Conservation (phyloP, 2,113 vertebrate genomes). For the Nycticryphes semicollaris region DNA sequence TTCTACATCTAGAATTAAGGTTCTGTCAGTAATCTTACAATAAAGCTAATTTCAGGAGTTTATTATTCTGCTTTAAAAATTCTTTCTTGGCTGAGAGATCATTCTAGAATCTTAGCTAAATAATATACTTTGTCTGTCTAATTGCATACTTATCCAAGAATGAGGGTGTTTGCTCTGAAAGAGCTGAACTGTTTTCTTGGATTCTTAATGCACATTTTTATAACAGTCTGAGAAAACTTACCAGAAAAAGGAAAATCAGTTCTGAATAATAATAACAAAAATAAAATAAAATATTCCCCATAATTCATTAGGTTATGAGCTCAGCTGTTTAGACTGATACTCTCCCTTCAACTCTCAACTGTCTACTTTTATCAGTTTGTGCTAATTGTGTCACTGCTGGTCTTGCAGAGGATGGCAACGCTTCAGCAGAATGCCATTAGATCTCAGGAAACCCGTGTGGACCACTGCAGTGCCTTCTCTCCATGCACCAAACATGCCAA, state of each 20-base stretch:
- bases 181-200: constrained; percentile 19
- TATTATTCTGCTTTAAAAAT: neutral
- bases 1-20: constrained; percentile 42
- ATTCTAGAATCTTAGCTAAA: constrained; percentile 30
- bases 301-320: neutral
- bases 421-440: neutral
- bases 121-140: constrained; percentile 11
- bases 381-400: neutral
- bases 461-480: neutral
- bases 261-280: neutral
- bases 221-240: constrained; percentile 57
- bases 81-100: constrained; percentile 44
- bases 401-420: neutral
- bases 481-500: neutral
- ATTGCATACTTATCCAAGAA: constrained; percentile 63
- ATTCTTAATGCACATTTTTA: constrained; percentile 47
- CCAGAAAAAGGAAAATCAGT: neutral
- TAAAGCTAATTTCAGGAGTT: constrained; percentile 62
- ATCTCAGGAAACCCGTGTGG: neutral
- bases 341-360: neutral
- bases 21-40: constrained; percentile 36
- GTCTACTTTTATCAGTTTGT: neutral
- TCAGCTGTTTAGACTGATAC: neutral
- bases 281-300: too few species aligned
- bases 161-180: neutral